These are phyloP conservation scores for Chrysopa pallens DNA, from an alignment of 1,140 invertebrate genomes.

Conservation along the genomic window DNA sequence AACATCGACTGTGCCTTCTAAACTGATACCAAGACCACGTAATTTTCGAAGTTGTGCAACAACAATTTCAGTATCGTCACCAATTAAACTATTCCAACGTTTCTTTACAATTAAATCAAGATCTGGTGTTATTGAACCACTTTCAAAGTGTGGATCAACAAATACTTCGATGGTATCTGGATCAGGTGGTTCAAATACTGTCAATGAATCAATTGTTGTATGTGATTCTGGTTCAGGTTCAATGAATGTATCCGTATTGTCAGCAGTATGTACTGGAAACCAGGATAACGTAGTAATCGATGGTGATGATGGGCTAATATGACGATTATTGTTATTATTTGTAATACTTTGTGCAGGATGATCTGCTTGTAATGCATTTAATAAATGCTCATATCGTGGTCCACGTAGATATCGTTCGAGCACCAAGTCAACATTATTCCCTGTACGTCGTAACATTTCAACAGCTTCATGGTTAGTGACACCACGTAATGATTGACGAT, in stretches of 20 bases:
- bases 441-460: conserved; percentile 68
- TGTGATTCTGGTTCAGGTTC: conserved; percentile 44
- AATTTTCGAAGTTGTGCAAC: conserved; percentile 71
- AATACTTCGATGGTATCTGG: conserved; percentile 32
- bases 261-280: conserved; percentile 34
- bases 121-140: conserved; percentile 19
- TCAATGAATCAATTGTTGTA: conserved; percentile 31
- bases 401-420: conserved; percentile 73
- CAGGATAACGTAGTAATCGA: conserved; percentile 57
- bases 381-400: conserved; percentile 76
- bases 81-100: conserved; percentile 55
- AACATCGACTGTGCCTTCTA: conserved; percentile 84
- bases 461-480: conserved; percentile 83
- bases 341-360: neutral
- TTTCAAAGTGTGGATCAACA: conserved; percentile 32
- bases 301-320: conserved; percentile 42
- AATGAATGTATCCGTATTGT: conserved; percentile 21
- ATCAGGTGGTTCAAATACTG: conserved; percentile 20
- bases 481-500: conserved; percentile 60
- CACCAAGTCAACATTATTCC: conserved; percentile 56
- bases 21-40: conserved; percentile 73
- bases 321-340: conserved; percentile 35
- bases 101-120: conserved; percentile 36
- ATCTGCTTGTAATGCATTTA: conserved; percentile 51
- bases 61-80: conserved; percentile 43